Base-by-base conservation (phyloP, 2,113 vertebrate genomes). In the Lampris incognitus region DNA sequence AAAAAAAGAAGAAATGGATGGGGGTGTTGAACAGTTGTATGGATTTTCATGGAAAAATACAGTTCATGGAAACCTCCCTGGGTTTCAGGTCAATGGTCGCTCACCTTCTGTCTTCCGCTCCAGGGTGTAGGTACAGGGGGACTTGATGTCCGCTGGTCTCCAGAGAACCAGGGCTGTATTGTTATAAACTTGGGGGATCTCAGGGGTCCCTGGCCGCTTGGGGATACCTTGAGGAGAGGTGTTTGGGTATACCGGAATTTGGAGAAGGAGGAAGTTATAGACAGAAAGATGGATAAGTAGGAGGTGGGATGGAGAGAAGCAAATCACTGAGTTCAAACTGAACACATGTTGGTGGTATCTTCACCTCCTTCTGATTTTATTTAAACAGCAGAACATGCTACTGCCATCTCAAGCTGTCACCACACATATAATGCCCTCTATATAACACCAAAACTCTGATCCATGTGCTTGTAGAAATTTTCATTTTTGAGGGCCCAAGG, bases 91-190 rank as follows among this genome's bases (percentile, higher is more conserved):
- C 2, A 4, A n/a, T 36, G 42, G 5, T 62, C 10, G 6, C 92
- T 1, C 87, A 98, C 98, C 97, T 2, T 96, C 95, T n/a, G 91
- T 87, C 84, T 94, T 95, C 70, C 88, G 84, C 78, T 99, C 97
- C 89, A 99, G 88, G 0, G 88, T 94, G 90, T 98, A 99, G 1
- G 95, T 97, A 91, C 97, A 98, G 1, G 96, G 97, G 1, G 96
- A 92, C 75, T 91, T 95, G 60, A 94, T 95, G 71, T 97, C 96
- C 0, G 95, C 94, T 0, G 97, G 96, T 77, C 97, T 99, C 98
- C 98, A 99, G 9, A 97, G 88, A 66, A 99, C 96, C 91, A 99
- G 87, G 0, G 96, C 97, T 0, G 97, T 98, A 91, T 97, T 96
- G 86, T 95, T 96, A 83, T 97, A 98, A 6, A 95, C 97, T 90